phyloP scores from a whole-genome alignment of 2,113 vertebrate genomes.

The Hyperopisus bebe region DNA sequence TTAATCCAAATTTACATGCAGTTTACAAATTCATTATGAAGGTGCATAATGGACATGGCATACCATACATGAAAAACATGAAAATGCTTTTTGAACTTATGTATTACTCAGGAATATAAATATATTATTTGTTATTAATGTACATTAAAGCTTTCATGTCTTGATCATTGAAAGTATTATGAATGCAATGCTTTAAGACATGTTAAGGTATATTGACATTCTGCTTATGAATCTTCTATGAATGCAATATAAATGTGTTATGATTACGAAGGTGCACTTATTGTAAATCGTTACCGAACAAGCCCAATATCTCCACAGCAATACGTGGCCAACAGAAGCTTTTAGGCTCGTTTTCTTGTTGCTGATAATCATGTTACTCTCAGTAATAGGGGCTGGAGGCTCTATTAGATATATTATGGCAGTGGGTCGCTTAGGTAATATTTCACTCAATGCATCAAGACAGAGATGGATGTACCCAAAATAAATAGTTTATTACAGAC shows the following conservation, averaged over 20 bases:
- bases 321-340: not conserved
- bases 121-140: not conserved
- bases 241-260: not conserved
- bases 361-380: not conserved
- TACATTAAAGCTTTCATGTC: not conserved
- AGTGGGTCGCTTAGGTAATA: not conserved
- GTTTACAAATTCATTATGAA: not conserved
- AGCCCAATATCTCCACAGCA: not conserved
- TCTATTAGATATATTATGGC: conserved; percentile 2
- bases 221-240: not conserved
- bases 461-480: not conserved
- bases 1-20: not conserved
- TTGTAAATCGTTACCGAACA: not conserved
- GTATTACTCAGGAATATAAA: not conserved
- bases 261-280: not conserved
- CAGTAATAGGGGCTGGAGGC: not conserved
- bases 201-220: not conserved
- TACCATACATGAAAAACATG: not conserved
- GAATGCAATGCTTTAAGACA: not conserved
- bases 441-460: not conserved
- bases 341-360: not conserved
- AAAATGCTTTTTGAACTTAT: not conserved
- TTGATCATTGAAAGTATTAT: not conserved
- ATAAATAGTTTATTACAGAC: not conserved
- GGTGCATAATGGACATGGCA: not conserved